Conservation (phyloP, 2,888 invertebrate genomes). For the Hymenopus coronatus region DNA sequence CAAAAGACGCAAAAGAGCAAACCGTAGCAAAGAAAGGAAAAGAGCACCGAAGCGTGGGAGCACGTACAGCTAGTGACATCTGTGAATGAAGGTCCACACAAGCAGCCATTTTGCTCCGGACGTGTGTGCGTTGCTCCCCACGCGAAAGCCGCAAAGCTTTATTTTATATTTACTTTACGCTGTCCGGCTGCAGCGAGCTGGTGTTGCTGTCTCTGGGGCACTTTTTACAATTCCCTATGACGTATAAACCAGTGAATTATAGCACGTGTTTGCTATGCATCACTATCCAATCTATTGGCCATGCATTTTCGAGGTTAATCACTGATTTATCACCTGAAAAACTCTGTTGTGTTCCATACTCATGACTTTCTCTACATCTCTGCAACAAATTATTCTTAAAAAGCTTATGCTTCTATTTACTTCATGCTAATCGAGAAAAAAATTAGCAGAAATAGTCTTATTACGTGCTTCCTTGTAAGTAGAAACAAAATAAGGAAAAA, state of each 20-base stretch:
- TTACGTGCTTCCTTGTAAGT: too few species aligned
- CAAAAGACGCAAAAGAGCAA: background rate
- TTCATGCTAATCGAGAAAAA: too few species aligned
- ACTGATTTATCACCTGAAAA: too few species aligned
- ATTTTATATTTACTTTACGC: background rate
- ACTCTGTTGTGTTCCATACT: too few species aligned
- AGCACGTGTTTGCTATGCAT: too few species aligned
- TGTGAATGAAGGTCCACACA: slow-evolving; percentile 9
- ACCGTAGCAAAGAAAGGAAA: slow-evolving; percentile 1
- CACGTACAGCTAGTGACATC: slow-evolving; percentile 16
- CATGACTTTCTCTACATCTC: too few species aligned
- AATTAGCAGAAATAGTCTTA: too few species aligned
- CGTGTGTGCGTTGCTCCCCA: background rate
- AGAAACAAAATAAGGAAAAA: too few species aligned
- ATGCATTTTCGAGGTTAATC: too few species aligned
- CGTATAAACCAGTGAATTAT: background rate
- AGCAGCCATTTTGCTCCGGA: background rate
- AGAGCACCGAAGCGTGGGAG: slow-evolving; percentile 8
- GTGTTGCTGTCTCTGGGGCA: background rate
- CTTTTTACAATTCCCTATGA: background rate
- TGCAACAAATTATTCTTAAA: too few species aligned
- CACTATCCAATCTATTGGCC: too few species aligned
- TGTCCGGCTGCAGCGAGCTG: background rate
- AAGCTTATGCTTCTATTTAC: too few species aligned
- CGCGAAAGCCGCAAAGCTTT: background rate